Evolutionary conservation across 2,797 vertebrate genomes (phyloP), one percentile per base, ranked within the genome.

Genomic region (Diplodus sargus): DNA sequence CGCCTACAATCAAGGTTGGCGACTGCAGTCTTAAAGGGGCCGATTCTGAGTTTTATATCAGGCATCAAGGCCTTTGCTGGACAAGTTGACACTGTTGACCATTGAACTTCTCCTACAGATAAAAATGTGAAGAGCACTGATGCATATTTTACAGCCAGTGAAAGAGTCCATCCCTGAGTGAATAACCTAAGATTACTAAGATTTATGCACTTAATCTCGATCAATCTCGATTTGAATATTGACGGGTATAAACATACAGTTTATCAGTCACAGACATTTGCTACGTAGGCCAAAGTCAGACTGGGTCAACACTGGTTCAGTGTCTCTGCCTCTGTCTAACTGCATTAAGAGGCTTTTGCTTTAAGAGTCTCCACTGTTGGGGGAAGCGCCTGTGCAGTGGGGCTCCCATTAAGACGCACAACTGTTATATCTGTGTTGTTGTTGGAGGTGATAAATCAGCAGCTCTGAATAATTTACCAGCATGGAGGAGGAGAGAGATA

Each of bases 401-500:
- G 79, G 52, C 62, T 79, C 76, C 82, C 89, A 89, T 92, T 90
- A 91, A 88, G 88, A 83, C 80, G 25, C 78, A 70, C 78, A 70
- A 73, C 85, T 82, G 87, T 87, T 87, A 85, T 80, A 85, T 76
- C 75, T 74, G 86, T 85, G 86, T 86, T 91, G 87, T 85, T 91
- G 87, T 90, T 89, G 76, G 78, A 84, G 83, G 85, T 81, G 86
- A 91, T 92, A 92, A 90, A 91, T 93, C 90, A 92, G 85, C 81
- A 65, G 74, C 76, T 78, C 74, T 93, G 90, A 93, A 93, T 93
- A 91, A 93, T 93, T 93, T 86, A 93, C 84, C 79, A 90, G 84
- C 77, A 53, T 13, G 67, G 70, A 84, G 71, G 73, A 82, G 76
- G 69, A 76, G 73, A 71, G 74, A 67, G 48, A 70, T 62, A 70